phyloP scores from a whole-genome alignment of 2,888 invertebrate genomes.

The Acleris cristana region DNA sequence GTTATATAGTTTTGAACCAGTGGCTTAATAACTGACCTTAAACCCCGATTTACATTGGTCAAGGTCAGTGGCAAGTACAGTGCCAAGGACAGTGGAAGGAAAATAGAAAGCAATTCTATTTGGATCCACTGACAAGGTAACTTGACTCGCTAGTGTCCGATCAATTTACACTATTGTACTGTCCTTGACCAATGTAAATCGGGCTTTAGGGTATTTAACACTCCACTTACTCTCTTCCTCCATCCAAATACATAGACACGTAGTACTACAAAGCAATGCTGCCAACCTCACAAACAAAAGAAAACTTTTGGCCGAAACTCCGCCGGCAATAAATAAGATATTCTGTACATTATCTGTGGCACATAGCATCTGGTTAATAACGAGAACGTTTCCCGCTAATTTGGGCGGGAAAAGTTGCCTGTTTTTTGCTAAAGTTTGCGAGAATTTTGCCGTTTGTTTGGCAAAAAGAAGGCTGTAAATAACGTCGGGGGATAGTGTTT shows the following conservation, averaged over 20 bases:
- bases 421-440: constrained; percentile 18
- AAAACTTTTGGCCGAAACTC: constrained; percentile 11
- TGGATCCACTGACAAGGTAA: too few species aligned
- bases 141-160: too few species aligned
- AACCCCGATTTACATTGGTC: too few species aligned
- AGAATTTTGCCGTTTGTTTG: constrained; percentile 15
- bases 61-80: too few species aligned
- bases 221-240: too few species aligned
- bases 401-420: constrained; percentile 8
- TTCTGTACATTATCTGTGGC: constrained; percentile 19
- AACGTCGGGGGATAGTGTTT: constrained; percentile 7
- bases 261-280: not conserved
- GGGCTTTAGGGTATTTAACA: too few species aligned
- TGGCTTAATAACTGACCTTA: too few species aligned
- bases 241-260: not conserved
- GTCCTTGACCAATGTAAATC: too few species aligned
- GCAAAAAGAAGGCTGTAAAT: constrained; percentile 10
- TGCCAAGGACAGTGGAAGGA: too few species aligned
- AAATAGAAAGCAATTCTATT: too few species aligned
- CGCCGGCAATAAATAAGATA: constrained; percentile 19
- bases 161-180: too few species aligned
- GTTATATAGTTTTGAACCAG: too few species aligned
- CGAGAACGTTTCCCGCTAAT: constrained; percentile 12
- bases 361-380: constrained; percentile 20
- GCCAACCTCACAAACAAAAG: constrained; percentile 12